Conservation (phyloP, 2,888 invertebrate species). For the Altica lythri region DNA sequence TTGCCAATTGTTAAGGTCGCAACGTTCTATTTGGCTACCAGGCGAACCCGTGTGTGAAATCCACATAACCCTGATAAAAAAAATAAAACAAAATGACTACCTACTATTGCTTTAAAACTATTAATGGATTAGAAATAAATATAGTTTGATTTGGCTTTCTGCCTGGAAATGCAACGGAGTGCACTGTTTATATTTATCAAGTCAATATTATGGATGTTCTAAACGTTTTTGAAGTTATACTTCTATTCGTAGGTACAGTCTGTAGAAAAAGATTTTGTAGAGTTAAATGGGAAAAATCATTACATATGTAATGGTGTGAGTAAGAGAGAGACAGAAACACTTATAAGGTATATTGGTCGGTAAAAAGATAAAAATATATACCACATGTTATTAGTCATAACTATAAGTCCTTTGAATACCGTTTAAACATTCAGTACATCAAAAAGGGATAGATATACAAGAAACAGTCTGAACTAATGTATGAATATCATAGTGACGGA, state of each 20-base stretch:
- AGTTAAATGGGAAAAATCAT: too few species aligned
- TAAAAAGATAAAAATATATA: too few species aligned
- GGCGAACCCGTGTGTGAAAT: conserved; percentile 81
- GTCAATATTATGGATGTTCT: conserved; percentile 1
- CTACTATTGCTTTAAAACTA: background rate
- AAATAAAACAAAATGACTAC: conserved; percentile 20
- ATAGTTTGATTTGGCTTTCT: conserved; percentile 8
- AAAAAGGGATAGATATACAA: too few species aligned
- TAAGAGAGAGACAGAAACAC: too few species aligned
- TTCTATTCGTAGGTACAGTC: conserved; percentile 87
- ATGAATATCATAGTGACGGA: too few species aligned
- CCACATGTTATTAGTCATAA: too few species aligned
- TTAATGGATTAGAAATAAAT: conserved; percentile 8
- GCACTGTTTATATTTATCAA: conserved; percentile 12
- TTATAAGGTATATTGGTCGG: too few species aligned
- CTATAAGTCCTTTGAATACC: too few species aligned
- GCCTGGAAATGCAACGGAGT: conserved; percentile 7
- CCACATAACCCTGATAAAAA: conserved; percentile 78
- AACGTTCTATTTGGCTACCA: conserved; percentile 80
- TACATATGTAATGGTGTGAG: too few species aligned
- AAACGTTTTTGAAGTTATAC: conserved; percentile 50
- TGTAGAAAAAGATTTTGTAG: too few species aligned
- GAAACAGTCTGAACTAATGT: too few species aligned
- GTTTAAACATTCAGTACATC: too few species aligned
- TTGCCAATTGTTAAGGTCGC: conserved; percentile 81